A percentile compares a stretch with the other conserved stretches of the same genome.
Evolutionary conservation across 92 coral and sea anemone genomes (phyloP).

Genomic region (Bergia sp.): DNA sequence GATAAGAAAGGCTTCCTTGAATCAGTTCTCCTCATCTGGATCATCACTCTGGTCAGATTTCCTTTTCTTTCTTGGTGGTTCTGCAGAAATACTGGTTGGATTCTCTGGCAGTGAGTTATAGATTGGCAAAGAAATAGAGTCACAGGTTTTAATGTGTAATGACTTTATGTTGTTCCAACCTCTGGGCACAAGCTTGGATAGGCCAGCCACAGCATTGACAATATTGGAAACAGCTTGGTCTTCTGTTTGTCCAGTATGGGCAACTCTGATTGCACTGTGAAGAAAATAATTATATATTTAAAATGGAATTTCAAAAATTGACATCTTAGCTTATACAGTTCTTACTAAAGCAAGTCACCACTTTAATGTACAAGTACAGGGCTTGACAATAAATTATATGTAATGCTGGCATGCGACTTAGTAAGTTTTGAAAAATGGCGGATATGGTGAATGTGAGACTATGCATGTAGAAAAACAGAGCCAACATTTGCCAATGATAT

Average conservation of each 20-base stretch:
- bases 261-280: constrained; percentile 84
- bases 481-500: no score
- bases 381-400: no score
- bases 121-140: constrained; percentile 93
- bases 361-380: no score
- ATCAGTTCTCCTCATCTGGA: background rate
- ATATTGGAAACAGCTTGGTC: constrained; percentile 81
- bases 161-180: constrained; percentile 97
- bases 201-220: constrained; percentile 65
- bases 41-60: constrained; percentile 33
- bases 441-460: no score
- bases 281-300: background rate
- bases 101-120: constrained; percentile 86
- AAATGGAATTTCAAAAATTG: background rate
- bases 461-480: no score
- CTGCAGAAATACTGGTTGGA: constrained; percentile 57
- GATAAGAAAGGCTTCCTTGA: background rate
- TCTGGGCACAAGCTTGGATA: constrained; percentile 84
- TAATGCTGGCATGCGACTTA: no score
- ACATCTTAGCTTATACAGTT: background rate
- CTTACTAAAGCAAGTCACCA: background rate
- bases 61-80: constrained; percentile 64
- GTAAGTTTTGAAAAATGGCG: no score
- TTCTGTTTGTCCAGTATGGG: constrained; percentile 86
- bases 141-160: constrained; percentile 83